These are phyloP conservation scores for Pammene fasciana DNA, from an alignment of 2,888 invertebrate species.

Conservation along the genomic window DNA sequence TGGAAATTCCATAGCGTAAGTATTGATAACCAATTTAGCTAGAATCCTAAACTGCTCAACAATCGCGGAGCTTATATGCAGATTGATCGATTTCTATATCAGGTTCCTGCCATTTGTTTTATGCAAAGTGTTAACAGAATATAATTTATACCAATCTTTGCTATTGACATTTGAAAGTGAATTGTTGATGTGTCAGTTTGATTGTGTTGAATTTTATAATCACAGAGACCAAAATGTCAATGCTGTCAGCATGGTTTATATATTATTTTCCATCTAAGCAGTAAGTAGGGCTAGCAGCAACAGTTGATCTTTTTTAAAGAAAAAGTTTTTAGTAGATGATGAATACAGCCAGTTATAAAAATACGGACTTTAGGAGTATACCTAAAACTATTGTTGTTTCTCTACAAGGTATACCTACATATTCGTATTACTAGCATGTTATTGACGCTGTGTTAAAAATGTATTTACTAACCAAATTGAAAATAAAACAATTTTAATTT, in stretches of 20 bases:
- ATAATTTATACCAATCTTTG: not conserved
- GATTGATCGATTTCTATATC: not conserved
- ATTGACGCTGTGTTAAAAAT: too few relatives aligned
- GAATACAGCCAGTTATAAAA: too few relatives aligned
- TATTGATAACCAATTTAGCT: too few relatives aligned
- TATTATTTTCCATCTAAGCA: not conserved
- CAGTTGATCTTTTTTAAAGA: not conserved
- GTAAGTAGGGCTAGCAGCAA: not conserved
- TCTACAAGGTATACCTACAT: not conserved
- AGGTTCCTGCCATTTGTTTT: not conserved
- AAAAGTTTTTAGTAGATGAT: not conserved
- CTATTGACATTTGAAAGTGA: constrained; percentile 16
- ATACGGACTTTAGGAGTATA: too few relatives aligned
- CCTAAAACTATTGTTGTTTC: too few relatives aligned
- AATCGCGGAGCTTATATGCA: too few relatives aligned
- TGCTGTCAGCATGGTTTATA: constrained; percentile 6
- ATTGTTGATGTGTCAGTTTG: constrained; percentile 12
- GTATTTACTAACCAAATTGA: too few relatives aligned
- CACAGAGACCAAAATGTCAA: constrained; percentile 6
- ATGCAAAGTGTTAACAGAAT: constrained; percentile 10
- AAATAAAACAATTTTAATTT: too few relatives aligned
- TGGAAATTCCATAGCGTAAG: too few relatives aligned
- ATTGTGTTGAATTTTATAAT: constrained; percentile 8
- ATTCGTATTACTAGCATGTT: not conserved
- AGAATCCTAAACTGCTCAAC: too few relatives aligned